phyloP scores from a whole-genome alignment of 2,797 vertebrate species.

The Cyprinella venusta region DNA sequence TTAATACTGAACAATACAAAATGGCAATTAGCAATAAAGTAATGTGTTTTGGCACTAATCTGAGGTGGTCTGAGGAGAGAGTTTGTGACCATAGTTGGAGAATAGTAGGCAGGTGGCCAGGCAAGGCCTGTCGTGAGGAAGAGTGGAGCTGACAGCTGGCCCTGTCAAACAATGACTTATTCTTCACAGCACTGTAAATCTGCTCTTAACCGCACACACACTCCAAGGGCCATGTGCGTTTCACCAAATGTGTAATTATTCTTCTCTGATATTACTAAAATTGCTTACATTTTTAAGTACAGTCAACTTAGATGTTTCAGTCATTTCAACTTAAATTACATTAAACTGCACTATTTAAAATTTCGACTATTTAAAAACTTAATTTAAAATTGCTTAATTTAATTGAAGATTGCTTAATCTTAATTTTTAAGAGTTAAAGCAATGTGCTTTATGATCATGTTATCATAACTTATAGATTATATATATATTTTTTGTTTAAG shows the following conservation, averaged over 20 bases:
- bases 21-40: conserved; percentile 50
- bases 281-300: too few relatives aligned
- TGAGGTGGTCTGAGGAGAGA: conserved; percentile 55
- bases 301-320: too few relatives aligned
- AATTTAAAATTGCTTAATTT: too few relatives aligned
- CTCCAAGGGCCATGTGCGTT: conserved; percentile 14
- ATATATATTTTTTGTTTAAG: background rate
- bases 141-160: conserved; percentile 77
- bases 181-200: conserved; percentile 67
- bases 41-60: conserved; percentile 58
- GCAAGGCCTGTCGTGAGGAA: conserved; percentile 63
- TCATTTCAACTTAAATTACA: too few relatives aligned
- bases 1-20: conserved; percentile 28
- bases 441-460: too few relatives aligned
- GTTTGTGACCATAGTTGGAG: conserved; percentile 65
- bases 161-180: conserved; percentile 80
- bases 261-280: background rate
- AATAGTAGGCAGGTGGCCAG: conserved; percentile 65
- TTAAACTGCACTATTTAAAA: too few relatives aligned
- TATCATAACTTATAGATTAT: too few relatives aligned
- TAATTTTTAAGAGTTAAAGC: too few relatives aligned
- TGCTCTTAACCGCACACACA: conserved; percentile 32
- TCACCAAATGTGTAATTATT: background rate
- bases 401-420: too few relatives aligned
- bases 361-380: too few relatives aligned